Evolutionary conservation across 2,888 invertebrate species (phyloP), one percentile per base, ranked within the genome.

Genomic region (Terebella lapidaria): DNA sequence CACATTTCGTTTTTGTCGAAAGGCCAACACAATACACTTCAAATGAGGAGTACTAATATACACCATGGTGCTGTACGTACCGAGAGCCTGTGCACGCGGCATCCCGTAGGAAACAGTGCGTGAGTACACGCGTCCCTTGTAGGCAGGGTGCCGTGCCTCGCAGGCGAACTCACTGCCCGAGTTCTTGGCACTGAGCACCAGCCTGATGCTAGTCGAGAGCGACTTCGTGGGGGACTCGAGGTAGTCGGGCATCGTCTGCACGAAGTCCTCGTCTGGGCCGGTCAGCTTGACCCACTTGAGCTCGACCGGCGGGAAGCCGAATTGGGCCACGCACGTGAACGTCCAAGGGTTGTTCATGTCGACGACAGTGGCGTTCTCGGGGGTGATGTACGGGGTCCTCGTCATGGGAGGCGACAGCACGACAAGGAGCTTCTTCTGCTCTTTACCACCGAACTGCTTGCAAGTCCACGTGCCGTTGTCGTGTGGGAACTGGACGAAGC

Each of bases 291-390:
- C 29, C 57, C 57, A 57, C 1, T 49, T n/a, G 22, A 57, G 52
- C 20, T 26, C 22, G 10, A 57, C 57, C 18, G 57, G 57, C 22
- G 57, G 57, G 30, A 22, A 30, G 35, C 51, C 57, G 30, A 52
- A 57, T 27, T 57, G 57, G 18, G 51, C 52, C n/a, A 30, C 28
- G 30, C 57, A 57, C 3, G 57, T 52, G 57, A 57, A 57, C n/a
- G 57, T 52, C 57, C 53, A 53, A 5, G 53, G 15, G 27, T 28
- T 22, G 29, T 22, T 53, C 27, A 28, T 28, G 28, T 53, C 53
- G 10, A 53, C 22, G 27, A 53, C 15, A 15, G 53, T 27, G 15
- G 22, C 29, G 53, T 53, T 53, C 25, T 22, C 22, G 22, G 53
- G 53, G 5, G 10, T 27, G 27, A 53, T 28, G 22, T 49, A 15